Base-by-base conservation (phyloP, 2,888 invertebrate species). In the Neoaliturus tenellus region DNA sequence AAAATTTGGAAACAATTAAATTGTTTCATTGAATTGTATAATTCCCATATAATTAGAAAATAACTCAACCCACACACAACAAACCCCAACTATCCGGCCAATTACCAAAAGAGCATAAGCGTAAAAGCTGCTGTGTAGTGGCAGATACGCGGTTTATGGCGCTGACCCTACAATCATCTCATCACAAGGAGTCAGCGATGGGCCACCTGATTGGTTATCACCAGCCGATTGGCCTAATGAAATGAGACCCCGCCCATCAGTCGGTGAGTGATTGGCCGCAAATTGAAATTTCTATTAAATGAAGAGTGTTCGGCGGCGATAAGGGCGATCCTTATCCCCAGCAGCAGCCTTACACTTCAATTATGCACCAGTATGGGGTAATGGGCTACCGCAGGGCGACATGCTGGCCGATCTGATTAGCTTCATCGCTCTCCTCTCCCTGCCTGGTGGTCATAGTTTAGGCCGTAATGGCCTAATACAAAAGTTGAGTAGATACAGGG, bases 271-370 rank as follows among this genome's bases (percentile, higher is more conserved):
- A 78, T 55, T 78, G 78, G 78, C 78, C 78, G 55, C 78, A 78
- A 78, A 78, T 78, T 78, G 78, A 78, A 78, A 78, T 78, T 78
- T 78, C 48, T 78, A 78, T 78, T 51, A 51, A 55, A 55, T 55
- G 28, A 78, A 78, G 78, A 35, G 78, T 78, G 78, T 78, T 55
- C 25, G 78, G 55, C 17, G 31, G 1, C 33, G 78, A 78, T 78
- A 78, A 78, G n/a, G 55, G 8, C 23, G 75, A 75, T 75, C 75
- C 75, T 75, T 75, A 75, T 75, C 75, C 71, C 4, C 39, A n/a
- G 20, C 23, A 8, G 39, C 71, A 39, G 48, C 75, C 75, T 75
- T 35, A 75, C 75, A 23, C 75, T 75, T 75, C 75, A 75, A 75
- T 75, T 44, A 75, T 39, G 75, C 20, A 12, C 41, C n/a, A 31